These are phyloP conservation scores for Ichneumon xanthorius DNA, from an alignment of 2,888 invertebrate species.

Conservation along the genomic window DNA sequence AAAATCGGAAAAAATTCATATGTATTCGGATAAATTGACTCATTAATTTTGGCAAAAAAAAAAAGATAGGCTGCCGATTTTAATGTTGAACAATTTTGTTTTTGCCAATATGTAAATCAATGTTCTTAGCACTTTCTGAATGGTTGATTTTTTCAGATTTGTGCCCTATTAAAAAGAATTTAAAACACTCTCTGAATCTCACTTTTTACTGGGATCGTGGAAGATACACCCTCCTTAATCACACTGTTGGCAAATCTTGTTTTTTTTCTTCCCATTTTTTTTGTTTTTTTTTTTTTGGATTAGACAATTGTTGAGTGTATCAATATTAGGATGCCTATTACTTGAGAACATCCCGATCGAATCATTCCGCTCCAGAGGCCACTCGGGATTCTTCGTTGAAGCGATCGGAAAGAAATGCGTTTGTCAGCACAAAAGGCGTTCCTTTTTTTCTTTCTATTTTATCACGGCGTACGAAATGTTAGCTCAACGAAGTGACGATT, in stretches of 20 bases:
- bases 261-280: neutral
- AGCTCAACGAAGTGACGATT: constrained; percentile 5
- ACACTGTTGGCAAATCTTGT: neutral
- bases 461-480: neutral
- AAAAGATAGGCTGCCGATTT: too few relatives aligned
- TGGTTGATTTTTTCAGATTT: too few relatives aligned
- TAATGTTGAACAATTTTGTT: too few relatives aligned
- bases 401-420: neutral
- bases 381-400: neutral
- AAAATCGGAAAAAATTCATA: too few relatives aligned
- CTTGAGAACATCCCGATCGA: neutral
- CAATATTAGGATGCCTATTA: neutral
- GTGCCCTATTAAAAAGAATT: too few relatives aligned
- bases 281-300: too few relatives aligned
- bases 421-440: constrained; percentile 17
- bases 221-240: neutral
- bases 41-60: too few relatives aligned
- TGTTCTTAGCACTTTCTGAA: too few relatives aligned
- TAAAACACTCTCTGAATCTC: too few relatives aligned
- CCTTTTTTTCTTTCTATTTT: neutral
- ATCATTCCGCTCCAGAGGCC: constrained; percentile 12
- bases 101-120: too few relatives aligned
- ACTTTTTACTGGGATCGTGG: too few relatives aligned
- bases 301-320: neutral
- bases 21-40: too few relatives aligned